A percentile compares a stretch with the other conserved stretches of the same genome.
Evolutionary conservation across 2,113 vertebrate genomes (phyloP).

Genomic region (Pelusios castaneus): DNA sequence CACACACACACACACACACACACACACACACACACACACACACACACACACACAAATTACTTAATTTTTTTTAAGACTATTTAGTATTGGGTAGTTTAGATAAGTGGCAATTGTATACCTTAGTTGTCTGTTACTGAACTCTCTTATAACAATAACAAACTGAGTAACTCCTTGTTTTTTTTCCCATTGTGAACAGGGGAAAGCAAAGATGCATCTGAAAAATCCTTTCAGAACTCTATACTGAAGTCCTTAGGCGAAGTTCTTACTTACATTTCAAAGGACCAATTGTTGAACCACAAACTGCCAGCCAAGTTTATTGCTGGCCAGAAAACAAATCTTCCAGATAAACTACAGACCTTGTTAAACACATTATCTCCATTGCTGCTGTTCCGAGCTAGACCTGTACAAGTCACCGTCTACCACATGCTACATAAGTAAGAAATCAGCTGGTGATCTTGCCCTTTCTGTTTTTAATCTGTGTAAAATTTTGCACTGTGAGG

Average conservation of each 20-base stretch:
- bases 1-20: too few relatives aligned
- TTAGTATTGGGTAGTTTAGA: not conserved
- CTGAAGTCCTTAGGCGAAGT: conserved; percentile 88
- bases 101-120: not conserved
- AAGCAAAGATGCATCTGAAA: conserved; percentile 72
- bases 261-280: conserved; percentile 84
- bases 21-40: too few relatives aligned
- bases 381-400: conserved; percentile 88
- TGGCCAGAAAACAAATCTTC: conserved; percentile 89
- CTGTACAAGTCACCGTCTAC: conserved; percentile 89
- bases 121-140: not conserved
- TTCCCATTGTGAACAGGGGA: conserved; percentile 63
- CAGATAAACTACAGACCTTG: conserved; percentile 89
- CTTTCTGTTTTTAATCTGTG: not conserved
- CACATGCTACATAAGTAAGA: conserved; percentile 93
- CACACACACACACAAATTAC: too few relatives aligned
- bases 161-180: not conserved
- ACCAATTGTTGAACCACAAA: conserved; percentile 87
- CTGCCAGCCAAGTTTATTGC: conserved; percentile 85
- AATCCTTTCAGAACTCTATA: conserved; percentile 75
- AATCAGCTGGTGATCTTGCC: not conserved
- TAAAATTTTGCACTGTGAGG: not conserved
- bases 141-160: not conserved
- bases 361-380: conserved; percentile 90
- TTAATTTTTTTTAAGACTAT: not conserved